Percentiles rank a stretch among this genome's conserved stretches.
Conservation (phyloP, 2,797 vertebrate genomes). For the Alauda arvensis region DNA sequence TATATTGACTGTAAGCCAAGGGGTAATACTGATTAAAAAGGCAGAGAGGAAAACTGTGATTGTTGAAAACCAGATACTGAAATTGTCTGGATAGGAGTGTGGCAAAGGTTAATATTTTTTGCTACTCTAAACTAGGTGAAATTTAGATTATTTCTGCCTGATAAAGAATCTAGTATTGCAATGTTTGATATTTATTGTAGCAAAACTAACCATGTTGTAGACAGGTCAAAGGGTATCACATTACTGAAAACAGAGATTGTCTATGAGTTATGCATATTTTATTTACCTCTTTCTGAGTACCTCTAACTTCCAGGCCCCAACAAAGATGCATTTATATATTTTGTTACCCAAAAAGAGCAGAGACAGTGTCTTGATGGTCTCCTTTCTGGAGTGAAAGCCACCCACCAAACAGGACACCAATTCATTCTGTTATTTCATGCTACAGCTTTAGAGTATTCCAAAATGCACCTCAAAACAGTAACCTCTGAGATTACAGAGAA, state of each 20-base stretch:
- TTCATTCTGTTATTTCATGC: neutral
- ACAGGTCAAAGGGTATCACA: neutral
- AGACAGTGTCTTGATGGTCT: neutral
- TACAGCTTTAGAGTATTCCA: neutral
- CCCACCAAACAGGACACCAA: neutral
- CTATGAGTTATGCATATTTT: neutral
- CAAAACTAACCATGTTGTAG: neutral
- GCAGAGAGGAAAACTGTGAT: neutral
- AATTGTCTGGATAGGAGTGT: neutral
- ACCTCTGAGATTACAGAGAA: neutral
- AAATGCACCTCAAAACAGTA: constrained; percentile 1
- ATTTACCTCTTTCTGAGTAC: neutral
- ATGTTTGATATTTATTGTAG: neutral
- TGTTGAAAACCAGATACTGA: neutral
- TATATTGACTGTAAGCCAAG: neutral
- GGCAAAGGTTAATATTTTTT: neutral
- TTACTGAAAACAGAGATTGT: neutral
- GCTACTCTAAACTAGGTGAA: neutral
- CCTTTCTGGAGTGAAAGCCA: neutral
- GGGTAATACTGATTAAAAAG: neutral
- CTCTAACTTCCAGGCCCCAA: neutral
- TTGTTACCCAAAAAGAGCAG: neutral
- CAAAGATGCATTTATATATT: neutral
- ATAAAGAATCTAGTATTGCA: neutral
- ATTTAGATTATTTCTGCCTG: neutral